A percentile compares a stretch with the other conserved stretches of the same genome.
phyloP scores from a whole-genome alignment of 2,797 vertebrate genomes.

The Clarias platycephalus region DNA sequence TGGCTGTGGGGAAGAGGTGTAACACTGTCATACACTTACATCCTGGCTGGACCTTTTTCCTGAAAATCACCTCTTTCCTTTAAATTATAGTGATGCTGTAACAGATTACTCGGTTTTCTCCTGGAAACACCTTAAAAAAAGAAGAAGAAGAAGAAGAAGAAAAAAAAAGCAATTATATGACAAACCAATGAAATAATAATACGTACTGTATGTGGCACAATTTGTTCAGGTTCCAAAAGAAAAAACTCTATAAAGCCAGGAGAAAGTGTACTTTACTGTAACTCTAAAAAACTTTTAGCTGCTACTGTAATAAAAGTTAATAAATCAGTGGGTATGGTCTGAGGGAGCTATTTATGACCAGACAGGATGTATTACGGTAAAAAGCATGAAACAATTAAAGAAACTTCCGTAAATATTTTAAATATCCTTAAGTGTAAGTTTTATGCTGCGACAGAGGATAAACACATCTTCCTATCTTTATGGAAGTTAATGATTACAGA shows the following conservation, averaged over 20 bases:
- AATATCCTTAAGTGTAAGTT: not conserved
- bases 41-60: conserved; percentile 25
- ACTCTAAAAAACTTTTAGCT: not conserved
- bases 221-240: not conserved
- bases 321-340: not conserved
- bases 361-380: not conserved
- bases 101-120: conserved; percentile 43
- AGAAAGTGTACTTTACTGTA: not conserved
- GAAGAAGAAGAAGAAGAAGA: too few species aligned
- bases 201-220: not conserved
- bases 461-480: not conserved
- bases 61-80: not conserved
- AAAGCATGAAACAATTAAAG: not conserved
- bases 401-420: not conserved
- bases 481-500: not conserved
- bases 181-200: not conserved
- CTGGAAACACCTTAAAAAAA: not conserved
- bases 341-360: not conserved
- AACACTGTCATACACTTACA: conserved; percentile 31
- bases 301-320: not conserved
- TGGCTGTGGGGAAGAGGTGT: not conserved
- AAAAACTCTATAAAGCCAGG: not conserved
- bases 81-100: conserved; percentile 49
- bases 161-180: not conserved
- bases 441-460: conserved; percentile 8